Percentiles rank a stretch among this genome's conserved stretches.
These are phyloP conservation scores for Nipponia nippon DNA, from an alignment of 2,113 vertebrate genomes.

Conservation along the genomic window DNA sequence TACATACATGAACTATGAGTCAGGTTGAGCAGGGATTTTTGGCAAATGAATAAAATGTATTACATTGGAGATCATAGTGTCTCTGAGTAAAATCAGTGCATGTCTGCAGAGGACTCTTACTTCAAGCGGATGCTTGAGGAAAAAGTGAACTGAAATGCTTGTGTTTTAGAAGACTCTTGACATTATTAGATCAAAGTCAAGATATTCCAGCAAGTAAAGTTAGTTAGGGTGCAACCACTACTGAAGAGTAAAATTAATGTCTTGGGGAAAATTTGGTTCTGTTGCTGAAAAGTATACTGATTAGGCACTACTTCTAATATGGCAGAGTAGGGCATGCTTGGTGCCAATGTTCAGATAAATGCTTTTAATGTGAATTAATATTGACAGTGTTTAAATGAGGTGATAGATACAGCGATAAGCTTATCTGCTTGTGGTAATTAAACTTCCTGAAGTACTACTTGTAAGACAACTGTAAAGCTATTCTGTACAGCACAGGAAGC, in stretches of 20 bases:
- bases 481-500: neutral
- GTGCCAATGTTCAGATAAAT: neutral
- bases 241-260: neutral
- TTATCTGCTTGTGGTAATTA: neutral
- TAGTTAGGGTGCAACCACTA: neutral
- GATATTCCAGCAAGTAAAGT: neutral
- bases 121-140: neutral
- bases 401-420: neutral
- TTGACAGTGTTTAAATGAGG: neutral
- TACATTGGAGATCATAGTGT: neutral
- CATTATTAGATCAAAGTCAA: neutral
- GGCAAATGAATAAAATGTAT: neutral
- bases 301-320: neutral
- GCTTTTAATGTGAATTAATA: neutral
- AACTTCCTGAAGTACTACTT: constrained; percentile 5
- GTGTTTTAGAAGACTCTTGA: neutral
- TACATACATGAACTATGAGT: neutral
- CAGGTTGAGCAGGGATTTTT: neutral
- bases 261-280: neutral
- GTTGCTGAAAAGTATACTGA: neutral
- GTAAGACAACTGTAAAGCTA: neutral
- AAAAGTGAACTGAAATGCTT: neutral
- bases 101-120: neutral
- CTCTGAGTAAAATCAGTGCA: neutral
- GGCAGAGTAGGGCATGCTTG: neutral